Conservation (phyloP, 2,888 invertebrate genomes). For the Pristionchus exspectatus region DNA sequence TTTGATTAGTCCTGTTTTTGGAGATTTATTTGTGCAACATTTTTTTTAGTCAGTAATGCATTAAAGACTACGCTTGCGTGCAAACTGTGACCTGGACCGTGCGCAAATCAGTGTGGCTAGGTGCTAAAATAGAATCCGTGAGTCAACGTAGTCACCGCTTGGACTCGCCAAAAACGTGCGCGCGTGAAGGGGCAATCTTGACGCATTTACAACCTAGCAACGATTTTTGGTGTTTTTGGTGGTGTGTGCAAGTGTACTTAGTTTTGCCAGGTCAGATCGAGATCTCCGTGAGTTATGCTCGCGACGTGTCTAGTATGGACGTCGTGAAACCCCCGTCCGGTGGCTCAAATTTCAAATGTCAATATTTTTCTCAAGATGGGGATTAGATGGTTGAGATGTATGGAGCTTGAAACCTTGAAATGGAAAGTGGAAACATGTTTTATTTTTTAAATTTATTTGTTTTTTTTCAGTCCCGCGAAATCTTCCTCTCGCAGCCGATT, state of each 20-base stretch:
- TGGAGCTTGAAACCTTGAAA: constrained; percentile 79
- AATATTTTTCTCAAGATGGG: background rate
- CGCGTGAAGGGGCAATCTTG: background rate
- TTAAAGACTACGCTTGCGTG: too few species aligned
- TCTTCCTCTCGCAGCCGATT: constrained; percentile 84
- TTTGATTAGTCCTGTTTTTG: background rate
- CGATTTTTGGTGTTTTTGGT: background rate
- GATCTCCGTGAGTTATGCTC: too few species aligned
- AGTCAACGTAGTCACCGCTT: background rate
- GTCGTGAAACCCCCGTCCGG: background rate
- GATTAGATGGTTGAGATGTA: background rate
- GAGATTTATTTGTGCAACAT: background rate
- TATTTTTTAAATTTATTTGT: background rate
- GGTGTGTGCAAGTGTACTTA: too few species aligned
- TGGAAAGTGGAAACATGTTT: background rate
- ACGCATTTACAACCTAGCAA: background rate
- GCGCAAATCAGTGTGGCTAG: too few species aligned
- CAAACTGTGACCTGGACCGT: too few species aligned
- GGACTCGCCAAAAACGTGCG: background rate
- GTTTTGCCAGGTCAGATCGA: too few species aligned
- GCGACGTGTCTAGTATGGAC: background rate
- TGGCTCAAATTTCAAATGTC: too few species aligned
- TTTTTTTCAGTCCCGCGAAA: constrained; percentile 82
- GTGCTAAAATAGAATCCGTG: too few species aligned
- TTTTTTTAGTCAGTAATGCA: too few species aligned